These are phyloP conservation scores for Synergus itoensis DNA, from an alignment of 2,888 invertebrate genomes.

Conservation along the genomic window DNA sequence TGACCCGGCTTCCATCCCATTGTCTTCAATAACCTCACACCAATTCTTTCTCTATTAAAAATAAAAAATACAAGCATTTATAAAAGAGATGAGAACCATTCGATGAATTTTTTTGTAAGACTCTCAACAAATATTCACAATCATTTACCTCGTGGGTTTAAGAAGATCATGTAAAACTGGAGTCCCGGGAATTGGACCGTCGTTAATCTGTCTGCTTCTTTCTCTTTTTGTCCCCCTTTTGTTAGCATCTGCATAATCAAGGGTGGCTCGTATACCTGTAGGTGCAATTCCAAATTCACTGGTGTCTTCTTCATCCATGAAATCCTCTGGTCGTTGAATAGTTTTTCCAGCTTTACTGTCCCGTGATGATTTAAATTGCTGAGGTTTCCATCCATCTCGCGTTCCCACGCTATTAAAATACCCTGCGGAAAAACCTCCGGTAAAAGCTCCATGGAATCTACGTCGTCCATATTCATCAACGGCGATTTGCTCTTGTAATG, in stretches of 20 bases:
- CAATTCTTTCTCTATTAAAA: constrained; percentile 88
- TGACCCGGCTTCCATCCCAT: constrained; percentile 97
- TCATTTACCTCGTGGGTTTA: constrained; percentile 79
- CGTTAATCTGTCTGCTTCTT: constrained; percentile 71
- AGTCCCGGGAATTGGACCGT: constrained; percentile 78
- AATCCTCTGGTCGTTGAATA: constrained; percentile 91
- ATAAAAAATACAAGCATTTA: background rate
- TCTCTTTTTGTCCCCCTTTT: constrained; percentile 71
- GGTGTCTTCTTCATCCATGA: constrained; percentile 99
- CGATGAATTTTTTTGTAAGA: constrained; percentile 10
- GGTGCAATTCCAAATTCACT: constrained; percentile 98
- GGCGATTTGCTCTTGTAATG: constrained; percentile 92
- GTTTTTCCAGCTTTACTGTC: constrained; percentile 82
- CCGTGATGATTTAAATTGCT: constrained; percentile 93
- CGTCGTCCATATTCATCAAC: constrained; percentile 93
- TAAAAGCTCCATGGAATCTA: constrained; percentile 99
- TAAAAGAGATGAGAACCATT: constrained; percentile 40
- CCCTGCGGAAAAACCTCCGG: constrained; percentile 98
- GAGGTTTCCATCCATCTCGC: constrained; percentile 96
- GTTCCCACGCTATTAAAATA: constrained; percentile 98
- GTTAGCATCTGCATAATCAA: constrained; percentile 83
- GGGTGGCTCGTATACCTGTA: constrained; percentile 88
- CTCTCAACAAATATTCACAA: constrained; percentile 9
- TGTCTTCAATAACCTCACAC: constrained; percentile 89
- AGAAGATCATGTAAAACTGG: constrained; percentile 80